Base-by-base conservation (phyloP, 1,140 invertebrate species). In the Drosophila orosa region DNA sequence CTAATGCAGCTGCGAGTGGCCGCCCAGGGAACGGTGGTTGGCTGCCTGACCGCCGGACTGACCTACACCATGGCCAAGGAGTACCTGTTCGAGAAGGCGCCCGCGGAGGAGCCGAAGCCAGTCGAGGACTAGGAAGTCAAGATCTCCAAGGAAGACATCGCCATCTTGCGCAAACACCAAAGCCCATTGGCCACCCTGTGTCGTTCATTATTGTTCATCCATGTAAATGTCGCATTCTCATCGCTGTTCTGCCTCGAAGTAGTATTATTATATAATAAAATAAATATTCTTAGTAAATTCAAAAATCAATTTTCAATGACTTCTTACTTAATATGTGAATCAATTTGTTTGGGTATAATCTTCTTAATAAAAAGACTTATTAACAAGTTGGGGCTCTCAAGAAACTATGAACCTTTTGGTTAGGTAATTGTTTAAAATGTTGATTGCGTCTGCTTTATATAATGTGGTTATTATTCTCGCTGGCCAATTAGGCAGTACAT, bases 1-100 rank as follows among this genome's bases (percentile, higher is more conserved):
- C 92, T 98, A 22, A 96, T 97, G 95, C 96, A 97, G 74, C 92
- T 97, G 5, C 93, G 97, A 92, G 96, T 98, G 12, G 95, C 94
- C 10, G 97, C 97, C 0, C 97, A 98, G 92, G 95, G 96, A 35
- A 94, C 95, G 29, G 96, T 96, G 3, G 95, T 97, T 37, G 95
- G 94, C 15, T 94, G 94, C 42, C 92, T 97, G 27, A 95, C 95
- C 5, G 57, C 95, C 37, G 96, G 96, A 61, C 92, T 97, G 57
- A 89, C 92, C 8, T 95, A 95, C 66, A 92, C 93, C n/a, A 93
- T 96, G 93, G 86, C 93, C 22, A 93, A 93, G 45, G 92, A 95
- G 79, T 94, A 94, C 12, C 1, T 27, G 12, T 93, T 96, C 8
- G 94, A 95, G 63, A 93, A 93, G 52, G 93, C 95, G 9, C 80